Evolutionary conservation across 1,140 invertebrate genomes (phyloP), one percentile per base, ranked within the genome.

Genomic region (Colletes latitarsis): DNA sequence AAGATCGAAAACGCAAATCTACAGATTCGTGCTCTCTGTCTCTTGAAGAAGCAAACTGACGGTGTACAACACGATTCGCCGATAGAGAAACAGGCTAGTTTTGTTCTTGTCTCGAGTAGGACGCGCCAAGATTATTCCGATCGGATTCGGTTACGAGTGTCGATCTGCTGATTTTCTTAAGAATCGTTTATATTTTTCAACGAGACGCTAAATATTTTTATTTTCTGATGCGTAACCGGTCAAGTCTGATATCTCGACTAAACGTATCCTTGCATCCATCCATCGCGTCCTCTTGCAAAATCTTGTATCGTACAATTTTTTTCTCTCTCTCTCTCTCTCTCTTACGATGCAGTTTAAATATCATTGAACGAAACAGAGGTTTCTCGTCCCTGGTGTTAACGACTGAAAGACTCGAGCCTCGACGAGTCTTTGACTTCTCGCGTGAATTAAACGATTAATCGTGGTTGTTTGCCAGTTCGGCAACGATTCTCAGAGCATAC

Each of bases 371-470:
- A 71, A 62, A 74, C 19, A 52, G 57, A 53, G 41, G 30, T 69
- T 69, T 77, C 53, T 63, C 76, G 69, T 78, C 76, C 76, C 69
- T 72, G 75, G 68, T 79, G 55, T 63, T 84, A 78, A 82, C 82
- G 77, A 83, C 64, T 87, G 81, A 82, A 88, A 88, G 87, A 88
- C 86, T 88, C 83, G 86, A 88, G 84, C 71, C 75, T 86, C 82
- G 76, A 77, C 66, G 72, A 84, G 77, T 83, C 81, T 87, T 86
- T 79, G 85, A 87, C 62, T 77, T 84, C 69, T 77, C 67, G 69
- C 60, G 72, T 21, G 64, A 75, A 73, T 72, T 52, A 39, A 52
- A 67, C 43, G 71, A 60, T 49, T 75, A 67, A 74, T 43, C 21
- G 69, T 21, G 21, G 17, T n/a, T 70, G 17, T n/a, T 70, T 49